Conservation (phyloP, 2,888 invertebrate species). For the Phaonia tiefii region DNA sequence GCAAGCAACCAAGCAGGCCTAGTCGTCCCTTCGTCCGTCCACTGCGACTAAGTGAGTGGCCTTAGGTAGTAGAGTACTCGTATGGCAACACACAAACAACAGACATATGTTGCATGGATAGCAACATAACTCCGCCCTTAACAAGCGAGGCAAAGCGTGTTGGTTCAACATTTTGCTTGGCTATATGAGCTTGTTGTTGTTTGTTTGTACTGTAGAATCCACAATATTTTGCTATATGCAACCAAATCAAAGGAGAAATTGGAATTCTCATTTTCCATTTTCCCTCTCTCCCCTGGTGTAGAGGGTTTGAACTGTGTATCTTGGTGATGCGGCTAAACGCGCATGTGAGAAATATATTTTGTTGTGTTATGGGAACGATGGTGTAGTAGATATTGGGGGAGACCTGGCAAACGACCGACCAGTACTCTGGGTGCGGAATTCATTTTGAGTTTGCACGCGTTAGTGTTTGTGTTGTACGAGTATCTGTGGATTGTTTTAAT, state of each 20-base stretch:
- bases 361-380: constrained; percentile 45
- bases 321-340: constrained; percentile 12
- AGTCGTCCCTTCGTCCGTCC: too few species aligned
- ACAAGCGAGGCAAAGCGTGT: constrained; percentile 2
- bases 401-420: constrained; percentile 1
- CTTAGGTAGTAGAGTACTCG: constrained; percentile 62
- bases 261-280: neutral
- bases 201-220: constrained; percentile 69
- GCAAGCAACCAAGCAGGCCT: constrained; percentile 24
- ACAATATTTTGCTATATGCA: constrained; percentile 69
- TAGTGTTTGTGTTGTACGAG: constrained; percentile 20
- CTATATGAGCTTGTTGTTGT: constrained; percentile 34
- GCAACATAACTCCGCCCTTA: constrained; percentile 58
- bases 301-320: neutral
- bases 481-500: constrained; percentile 59
- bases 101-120: constrained; percentile 11
- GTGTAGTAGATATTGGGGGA: constrained; percentile 36
- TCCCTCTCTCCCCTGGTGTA: constrained; percentile 23
- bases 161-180: constrained; percentile 10
- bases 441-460: constrained; percentile 54
- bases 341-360: constrained; percentile 42
- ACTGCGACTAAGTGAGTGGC: constrained; percentile 47
- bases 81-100: constrained; percentile 7
- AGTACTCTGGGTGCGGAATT: constrained; percentile 30
- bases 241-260: constrained; percentile 69